Conservation (phyloP, 2,888 invertebrate species). For the Tenthredo distinguenda region DNA sequence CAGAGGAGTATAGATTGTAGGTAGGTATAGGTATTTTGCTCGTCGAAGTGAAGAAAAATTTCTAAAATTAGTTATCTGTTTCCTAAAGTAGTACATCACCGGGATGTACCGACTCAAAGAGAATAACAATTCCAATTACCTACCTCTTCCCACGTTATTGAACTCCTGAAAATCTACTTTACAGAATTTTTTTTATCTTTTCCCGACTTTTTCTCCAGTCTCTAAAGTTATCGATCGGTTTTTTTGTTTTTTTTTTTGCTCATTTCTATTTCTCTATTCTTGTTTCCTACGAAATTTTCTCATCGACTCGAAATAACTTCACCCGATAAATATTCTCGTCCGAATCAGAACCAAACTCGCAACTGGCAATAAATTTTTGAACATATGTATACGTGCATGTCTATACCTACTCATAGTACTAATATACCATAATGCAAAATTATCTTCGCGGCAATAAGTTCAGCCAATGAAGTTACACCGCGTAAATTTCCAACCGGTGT, state of each 20-base stretch:
- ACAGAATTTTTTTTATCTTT: neutral
- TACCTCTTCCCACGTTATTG: neutral
- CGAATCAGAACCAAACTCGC: neutral
- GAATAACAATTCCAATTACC: neutral
- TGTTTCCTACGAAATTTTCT: neutral
- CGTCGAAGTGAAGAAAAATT: neutral
- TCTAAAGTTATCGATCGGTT: neutral
- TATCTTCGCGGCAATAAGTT: neutral
- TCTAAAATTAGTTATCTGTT: constrained; percentile 25
- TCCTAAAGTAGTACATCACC: neutral
- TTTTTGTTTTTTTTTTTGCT: neutral
- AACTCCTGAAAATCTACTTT: neutral
- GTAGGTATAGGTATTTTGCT: neutral
- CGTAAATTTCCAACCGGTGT: too few species aligned
- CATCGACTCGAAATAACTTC: neutral
- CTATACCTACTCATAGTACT: too few species aligned
- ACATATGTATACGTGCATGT: too few species aligned
- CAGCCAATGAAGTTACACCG: neutral
- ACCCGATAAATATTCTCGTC: neutral
- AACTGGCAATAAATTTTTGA: neutral
- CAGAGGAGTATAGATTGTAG: neutral
- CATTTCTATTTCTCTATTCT: too few species aligned
- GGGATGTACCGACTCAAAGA: neutral
- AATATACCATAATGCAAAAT: neutral
- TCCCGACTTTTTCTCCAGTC: neutral